Base-by-base conservation (phyloP, 2,888 invertebrate species). In the Polymixis lichenea region DNA sequence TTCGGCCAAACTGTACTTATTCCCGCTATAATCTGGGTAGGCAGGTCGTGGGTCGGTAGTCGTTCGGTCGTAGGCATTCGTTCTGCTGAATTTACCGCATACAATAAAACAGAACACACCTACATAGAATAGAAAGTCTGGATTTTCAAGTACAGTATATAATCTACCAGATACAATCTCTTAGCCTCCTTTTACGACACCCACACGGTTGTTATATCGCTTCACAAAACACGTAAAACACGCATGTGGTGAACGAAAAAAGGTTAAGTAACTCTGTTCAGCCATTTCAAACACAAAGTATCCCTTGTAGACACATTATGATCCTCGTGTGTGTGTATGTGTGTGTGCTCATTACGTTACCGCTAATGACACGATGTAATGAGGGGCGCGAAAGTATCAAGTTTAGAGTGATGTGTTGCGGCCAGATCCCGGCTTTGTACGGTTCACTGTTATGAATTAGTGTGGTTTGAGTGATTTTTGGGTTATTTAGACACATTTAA, bases 351-450 rank as follows among this genome's bases (percentile, higher is more conserved):
- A 83, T 83, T 84, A 83, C 60, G 83, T 84, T 81, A 83, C 83
- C 83, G 69, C 83, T 86, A 86, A 86, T 88, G 86, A 86, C 77
- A 88, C 67, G 66, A 62, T 77, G 86, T 86, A 88, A 86, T 81
- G 81, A 75, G 78, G 68, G 75, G 74, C 64, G 77, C 49, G 76
- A 79, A 86, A 86, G 88, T 86, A 88, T 86, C 81, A 86, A 86
- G 87, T 88, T 86, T 72, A 71, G 67, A 83, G 72, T 64, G 83
- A 86, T 86, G 83, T 83, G 73, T 70, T 83, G 83, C 68, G 86
- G 83, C 71, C 71, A 65, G 62, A 70, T 67, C 55, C 73, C 25
- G 56, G 83, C 62, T 77, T 73, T 73, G 64, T 68, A 32, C 51
- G 83, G 46, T 78, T 65, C 51, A 78, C 64, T 82, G 82, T 85